Evolutionary conservation across 2,113 vertebrate species (phyloP), one percentile per base, ranked within the genome.

Genomic region (Peromyscus maniculatus): DNA sequence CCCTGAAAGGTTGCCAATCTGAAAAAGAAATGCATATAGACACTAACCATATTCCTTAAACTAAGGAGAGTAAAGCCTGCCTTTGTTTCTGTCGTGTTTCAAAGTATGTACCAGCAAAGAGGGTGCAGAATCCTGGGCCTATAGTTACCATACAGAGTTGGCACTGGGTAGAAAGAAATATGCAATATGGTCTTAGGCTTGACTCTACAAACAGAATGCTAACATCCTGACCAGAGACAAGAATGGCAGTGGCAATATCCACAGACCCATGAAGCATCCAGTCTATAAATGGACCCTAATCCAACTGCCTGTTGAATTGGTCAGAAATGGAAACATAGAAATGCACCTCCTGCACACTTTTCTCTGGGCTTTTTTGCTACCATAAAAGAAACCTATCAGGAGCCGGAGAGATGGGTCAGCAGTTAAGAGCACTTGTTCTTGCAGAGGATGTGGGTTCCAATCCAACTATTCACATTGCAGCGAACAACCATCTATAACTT

Each of bases 51-150:
- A 52, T 1, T 89, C 22, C 62, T 87, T 79, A 79, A 64, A 96
- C 0, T 66, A n/a, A 6, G 88, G 9, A 86, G 12, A 91, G 46
- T 8, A 55, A 86, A 31, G 2, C 69, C 55, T 69, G 24, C 19
- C 26, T 91, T 94, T 77, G n/a, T 46, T 93, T 93, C 55, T 75
- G 89, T 5, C 31, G 24, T 39, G n/a, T 89, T 89, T 95, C 22
- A 93, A 77, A 88, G 21, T 72, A 93, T 59, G 84, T 39, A 87
- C 1, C 43, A 7, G 49, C 64, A 92, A 94, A 66, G 49, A 90
- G 79, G 46, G 19, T 43, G 24, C 17, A 7, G 9, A 94, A 33
- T 88, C 21, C 66, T 82, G 80, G 46, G 75, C 19, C 64, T 55
- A 43, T 16, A 66, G 19, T 36, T 49, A 7, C 28, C 59, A 80